phyloP scores from a whole-genome alignment of 2,888 invertebrate species.

The Tipula confusa region DNA sequence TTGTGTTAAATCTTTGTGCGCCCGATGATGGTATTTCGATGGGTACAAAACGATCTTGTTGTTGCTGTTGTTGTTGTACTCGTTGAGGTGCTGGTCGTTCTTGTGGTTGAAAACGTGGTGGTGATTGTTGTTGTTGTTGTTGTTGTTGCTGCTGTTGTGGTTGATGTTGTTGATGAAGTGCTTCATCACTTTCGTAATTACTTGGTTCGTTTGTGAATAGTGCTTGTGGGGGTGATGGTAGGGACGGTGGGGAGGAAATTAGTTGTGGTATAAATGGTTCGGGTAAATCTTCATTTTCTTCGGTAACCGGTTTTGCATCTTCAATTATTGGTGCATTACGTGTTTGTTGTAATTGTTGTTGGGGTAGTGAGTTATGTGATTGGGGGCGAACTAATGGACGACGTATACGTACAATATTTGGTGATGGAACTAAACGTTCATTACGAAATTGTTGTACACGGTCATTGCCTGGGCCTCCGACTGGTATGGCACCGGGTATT shows the following conservation, averaged over 20 bases:
- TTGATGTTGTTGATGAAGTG: constrained; percentile 45
- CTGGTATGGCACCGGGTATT: constrained; percentile 60
- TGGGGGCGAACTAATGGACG: constrained; percentile 51
- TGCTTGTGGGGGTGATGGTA: constrained; percentile 49
- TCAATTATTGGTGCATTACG: constrained; percentile 43
- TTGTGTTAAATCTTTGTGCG: constrained; percentile 41
- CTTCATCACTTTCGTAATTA: constrained; percentile 21
- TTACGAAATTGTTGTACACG: constrained; percentile 41
- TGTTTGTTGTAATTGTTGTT: constrained; percentile 49
- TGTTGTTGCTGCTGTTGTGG: constrained; percentile 49
- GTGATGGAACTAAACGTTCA: constrained; percentile 37
- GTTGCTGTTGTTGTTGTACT: too few species aligned
- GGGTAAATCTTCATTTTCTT: constrained; percentile 59
- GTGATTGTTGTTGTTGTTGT: constrained; percentile 39
- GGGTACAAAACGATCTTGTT: constrained; percentile 42
- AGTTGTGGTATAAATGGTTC: constrained; percentile 54
- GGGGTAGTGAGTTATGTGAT: constrained; percentile 53
- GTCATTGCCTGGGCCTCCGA: constrained; percentile 42
- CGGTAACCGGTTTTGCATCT: constrained; percentile 61
- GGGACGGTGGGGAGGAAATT: constrained; percentile 45
- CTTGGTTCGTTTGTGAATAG: constrained; percentile 52
- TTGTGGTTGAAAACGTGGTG: constrained; percentile 44
- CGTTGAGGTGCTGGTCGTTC: constrained; percentile 42
- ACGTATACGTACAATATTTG: constrained; percentile 47
- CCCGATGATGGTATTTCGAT: constrained; percentile 31